Evolutionary conservation across 2,113 vertebrate genomes (phyloP).

Genomic region (Neodontobutis hainanensis): DNA sequence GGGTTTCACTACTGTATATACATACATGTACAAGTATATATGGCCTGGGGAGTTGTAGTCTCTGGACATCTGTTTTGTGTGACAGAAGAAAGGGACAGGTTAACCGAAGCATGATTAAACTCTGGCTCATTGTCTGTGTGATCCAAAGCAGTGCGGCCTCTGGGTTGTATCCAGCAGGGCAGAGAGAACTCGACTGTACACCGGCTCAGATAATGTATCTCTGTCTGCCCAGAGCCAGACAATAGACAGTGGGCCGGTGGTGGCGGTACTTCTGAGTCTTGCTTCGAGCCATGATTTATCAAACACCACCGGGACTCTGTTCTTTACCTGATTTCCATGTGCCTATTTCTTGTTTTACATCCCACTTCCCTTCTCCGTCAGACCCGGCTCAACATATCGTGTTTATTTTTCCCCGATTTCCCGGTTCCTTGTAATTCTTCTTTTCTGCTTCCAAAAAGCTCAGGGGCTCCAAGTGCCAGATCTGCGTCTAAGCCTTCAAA

Average conservation of each 20-base stretch:
- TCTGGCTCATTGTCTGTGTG: constrained; percentile 62
- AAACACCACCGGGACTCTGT: constrained; percentile 35
- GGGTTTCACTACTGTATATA: constrained; percentile 60
- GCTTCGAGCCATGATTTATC: constrained; percentile 54
- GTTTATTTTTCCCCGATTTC: constrained; percentile 70
- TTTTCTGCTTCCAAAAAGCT: constrained; percentile 79
- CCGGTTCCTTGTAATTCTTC: constrained; percentile 68
- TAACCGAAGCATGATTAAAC: constrained; percentile 69
- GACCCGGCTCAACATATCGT: constrained; percentile 57
- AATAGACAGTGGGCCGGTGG: constrained; percentile 43
- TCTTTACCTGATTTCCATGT: constrained; percentile 60
- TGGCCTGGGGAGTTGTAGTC: constrained; percentile 44
- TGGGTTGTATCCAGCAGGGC: constrained; percentile 59
- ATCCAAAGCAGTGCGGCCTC: constrained; percentile 56
- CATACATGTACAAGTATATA: constrained; percentile 34
- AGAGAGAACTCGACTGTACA: constrained; percentile 38
- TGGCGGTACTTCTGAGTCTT: constrained; percentile 47
- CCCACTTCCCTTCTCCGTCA: constrained; percentile 50
- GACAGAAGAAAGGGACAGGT: constrained; percentile 62
- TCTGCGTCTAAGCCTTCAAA: constrained; percentile 73
- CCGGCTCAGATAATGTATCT: constrained; percentile 61
- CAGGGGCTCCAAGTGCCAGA: constrained; percentile 69
- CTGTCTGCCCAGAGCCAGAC: constrained; percentile 50
- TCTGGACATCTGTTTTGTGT: constrained; percentile 69
- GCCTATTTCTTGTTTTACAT: constrained; percentile 50